Conservation (phyloP, 2,888 invertebrate genomes). For the Cataglyphis cursor region DNA sequence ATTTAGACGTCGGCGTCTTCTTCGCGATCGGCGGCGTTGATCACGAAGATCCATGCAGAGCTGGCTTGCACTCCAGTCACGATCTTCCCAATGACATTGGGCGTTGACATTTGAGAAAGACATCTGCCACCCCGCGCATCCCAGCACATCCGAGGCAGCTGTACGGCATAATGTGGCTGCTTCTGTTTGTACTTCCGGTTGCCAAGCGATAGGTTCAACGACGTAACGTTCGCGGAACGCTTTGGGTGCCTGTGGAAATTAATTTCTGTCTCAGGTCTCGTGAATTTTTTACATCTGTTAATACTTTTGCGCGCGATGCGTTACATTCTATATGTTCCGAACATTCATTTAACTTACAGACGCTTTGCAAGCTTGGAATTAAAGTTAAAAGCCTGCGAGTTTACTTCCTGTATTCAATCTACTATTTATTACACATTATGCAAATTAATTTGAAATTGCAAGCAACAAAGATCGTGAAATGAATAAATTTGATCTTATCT, state of each 20-base stretch:
- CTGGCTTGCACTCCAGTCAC: slow-evolving; percentile 63
- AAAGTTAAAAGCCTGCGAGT: neutral
- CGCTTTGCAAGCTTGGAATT: neutral
- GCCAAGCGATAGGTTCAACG: slow-evolving; percentile 72
- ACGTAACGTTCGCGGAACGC: slow-evolving; percentile 46
- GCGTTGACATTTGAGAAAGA: slow-evolving; percentile 74
- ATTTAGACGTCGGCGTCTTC: slow-evolving; percentile 41
- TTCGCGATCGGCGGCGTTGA: slow-evolving; percentile 55
- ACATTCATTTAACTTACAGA: neutral
- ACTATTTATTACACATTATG: neutral
- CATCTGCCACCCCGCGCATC: slow-evolving; percentile 74
- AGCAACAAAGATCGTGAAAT: neutral
- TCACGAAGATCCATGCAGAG: slow-evolving; percentile 61
- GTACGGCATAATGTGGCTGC: slow-evolving; percentile 63
- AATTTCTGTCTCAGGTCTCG: neutral
- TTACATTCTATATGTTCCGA: too few relatives aligned
- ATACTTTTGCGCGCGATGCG: neutral
- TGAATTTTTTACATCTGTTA: neutral
- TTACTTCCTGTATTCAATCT: neutral
- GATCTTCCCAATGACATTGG: slow-evolving; percentile 62
- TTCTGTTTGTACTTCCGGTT: slow-evolving; percentile 77
- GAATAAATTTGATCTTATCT: neutral
- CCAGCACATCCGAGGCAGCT: slow-evolving; percentile 66
- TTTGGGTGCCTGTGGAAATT: neutral
- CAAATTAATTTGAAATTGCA: neutral